Evolutionary conservation across 2,797 vertebrate species (phyloP), one percentile per base, ranked within the genome.

Genomic region (Paedocypris micromegethes): DNA sequence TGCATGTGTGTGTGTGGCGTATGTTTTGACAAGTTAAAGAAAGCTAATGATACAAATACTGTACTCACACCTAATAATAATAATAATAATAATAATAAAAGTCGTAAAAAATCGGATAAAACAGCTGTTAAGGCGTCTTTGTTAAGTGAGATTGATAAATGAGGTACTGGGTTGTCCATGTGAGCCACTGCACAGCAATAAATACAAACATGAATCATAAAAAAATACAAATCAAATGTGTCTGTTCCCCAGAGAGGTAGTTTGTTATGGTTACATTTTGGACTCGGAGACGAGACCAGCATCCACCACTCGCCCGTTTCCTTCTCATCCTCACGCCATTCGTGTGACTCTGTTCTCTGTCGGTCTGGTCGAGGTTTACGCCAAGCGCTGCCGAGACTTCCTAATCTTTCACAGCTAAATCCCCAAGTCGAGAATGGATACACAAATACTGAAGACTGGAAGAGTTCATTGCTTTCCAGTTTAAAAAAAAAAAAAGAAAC

Each of bases 191-290:
- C 83, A 87, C 85, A 85, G 84, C 85, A 91, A 91, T 91, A 91
- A 91, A 91, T 91, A 91, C 83, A 87, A 86, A 90, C 86, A 89
- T 82, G 87, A 86, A 90, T 88, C 88, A 86, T 88, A 87, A 89
- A 89, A 75, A 89, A 88, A 86, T 87, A 86, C 86, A 89, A 90
- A 85, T 84, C 83, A 89, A 85, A 87, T 87, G 76, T 70, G 74
- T 78, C 76, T 78, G 78, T 78, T 72, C 76, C 76, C 64, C 74
- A 76, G 78, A 76, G 78, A 80, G 78, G 78, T 80, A 80, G 78
- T 75, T 80, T 66, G 68, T 76, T 74, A 78, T 72, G 76, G 76
- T 76, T 78, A 74, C 72, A 72, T 74, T 78, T 76, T 71, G 74
- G 76, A 76, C 76, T 80, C 56, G 37, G 48, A 77, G 70, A 63